A percentile compares a stretch with the other conserved stretches of the same genome.
Evolutionary conservation across 2,888 invertebrate genomes (phyloP).

Genomic region (Perizoma affinitatum): DNA sequence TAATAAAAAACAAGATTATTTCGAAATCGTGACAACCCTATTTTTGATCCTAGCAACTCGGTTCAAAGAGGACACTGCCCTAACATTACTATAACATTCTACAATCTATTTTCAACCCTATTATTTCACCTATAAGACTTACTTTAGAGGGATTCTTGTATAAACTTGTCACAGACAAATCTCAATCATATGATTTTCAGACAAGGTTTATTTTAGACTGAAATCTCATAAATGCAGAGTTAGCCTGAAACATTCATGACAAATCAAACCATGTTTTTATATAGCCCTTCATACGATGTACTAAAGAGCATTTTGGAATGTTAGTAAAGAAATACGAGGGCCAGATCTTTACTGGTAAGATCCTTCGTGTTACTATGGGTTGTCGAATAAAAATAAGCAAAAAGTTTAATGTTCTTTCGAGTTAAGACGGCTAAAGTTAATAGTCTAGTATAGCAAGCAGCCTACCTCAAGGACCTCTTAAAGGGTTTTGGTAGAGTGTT

Average conservation of each 20-base stretch:
- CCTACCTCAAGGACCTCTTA: too few relatives aligned
- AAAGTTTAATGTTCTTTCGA: constrained; percentile 72
- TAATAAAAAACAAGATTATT: constrained; percentile 52
- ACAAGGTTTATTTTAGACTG: constrained; percentile 15
- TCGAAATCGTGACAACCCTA: constrained; percentile 74
- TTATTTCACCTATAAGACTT: constrained; percentile 15
- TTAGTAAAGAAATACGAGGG: constrained; percentile 41
- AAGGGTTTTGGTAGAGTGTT: too few relatives aligned
- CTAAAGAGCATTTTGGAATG: constrained; percentile 45
- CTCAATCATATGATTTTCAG: constrained; percentile 28
- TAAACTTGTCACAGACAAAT: constrained; percentile 16
- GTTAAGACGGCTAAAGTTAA: constrained; percentile 22
- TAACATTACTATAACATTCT: constrained; percentile 51
- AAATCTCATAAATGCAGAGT: neutral
- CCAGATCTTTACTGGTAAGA: constrained; percentile 64
- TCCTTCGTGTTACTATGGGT: constrained; percentile 71
- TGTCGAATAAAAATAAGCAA: constrained; percentile 74
- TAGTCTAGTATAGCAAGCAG: neutral
- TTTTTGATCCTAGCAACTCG: constrained; percentile 66
- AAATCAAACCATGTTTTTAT: neutral
- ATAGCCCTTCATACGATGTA: neutral
- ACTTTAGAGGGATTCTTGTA: constrained; percentile 49
- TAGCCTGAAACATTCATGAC: constrained; percentile 9
- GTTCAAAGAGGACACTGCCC: constrained; percentile 76
- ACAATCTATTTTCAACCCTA: constrained; percentile 40